Evolutionary conservation across 2,888 invertebrate species (phyloP).

Genomic region (Pteria penguin): DNA sequence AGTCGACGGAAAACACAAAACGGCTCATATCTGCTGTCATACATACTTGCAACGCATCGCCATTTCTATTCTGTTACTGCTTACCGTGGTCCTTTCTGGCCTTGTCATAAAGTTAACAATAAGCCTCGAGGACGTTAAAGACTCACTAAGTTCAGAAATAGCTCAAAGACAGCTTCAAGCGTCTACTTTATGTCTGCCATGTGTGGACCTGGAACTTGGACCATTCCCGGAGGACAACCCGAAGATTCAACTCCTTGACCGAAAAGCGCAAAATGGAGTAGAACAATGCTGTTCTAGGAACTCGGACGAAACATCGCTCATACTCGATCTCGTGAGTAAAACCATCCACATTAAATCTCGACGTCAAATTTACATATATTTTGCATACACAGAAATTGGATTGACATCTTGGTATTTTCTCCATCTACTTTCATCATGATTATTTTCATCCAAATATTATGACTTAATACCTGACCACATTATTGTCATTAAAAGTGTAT

Average conservation of each 20-base stretch:
- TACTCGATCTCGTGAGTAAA: slow-evolving; percentile 53
- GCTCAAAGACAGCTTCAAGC: not conserved
- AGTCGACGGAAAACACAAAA: not conserved
- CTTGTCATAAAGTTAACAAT: not conserved
- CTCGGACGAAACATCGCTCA: slow-evolving; percentile 42
- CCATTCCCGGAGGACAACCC: slow-evolving; percentile 54
- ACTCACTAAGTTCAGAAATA: not conserved
- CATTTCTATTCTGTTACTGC: not conserved
- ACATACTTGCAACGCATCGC: not conserved
- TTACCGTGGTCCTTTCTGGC: not conserved
- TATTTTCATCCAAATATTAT: too few species aligned
- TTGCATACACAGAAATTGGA: too few species aligned
- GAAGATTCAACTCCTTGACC: slow-evolving; percentile 30
- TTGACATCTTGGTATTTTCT: too few species aligned
- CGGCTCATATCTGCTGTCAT: not conserved
- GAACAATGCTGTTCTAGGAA: slow-evolving; percentile 50
- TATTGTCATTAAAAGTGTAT: too few species aligned
- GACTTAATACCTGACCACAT: too few species aligned
- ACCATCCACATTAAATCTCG: too few species aligned
- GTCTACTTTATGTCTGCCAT: slow-evolving; percentile 48
- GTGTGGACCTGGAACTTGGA: slow-evolving; percentile 45
- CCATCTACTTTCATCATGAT: too few species aligned
- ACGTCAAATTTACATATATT: too few species aligned
- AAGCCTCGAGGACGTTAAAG: not conserved
- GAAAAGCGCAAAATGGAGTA: slow-evolving; percentile 34